A percentile compares a stretch with the other conserved stretches of the same genome.
Conservation (phyloP, 2,888 invertebrate genomes). For the Orchesellides sinensis region DNA sequence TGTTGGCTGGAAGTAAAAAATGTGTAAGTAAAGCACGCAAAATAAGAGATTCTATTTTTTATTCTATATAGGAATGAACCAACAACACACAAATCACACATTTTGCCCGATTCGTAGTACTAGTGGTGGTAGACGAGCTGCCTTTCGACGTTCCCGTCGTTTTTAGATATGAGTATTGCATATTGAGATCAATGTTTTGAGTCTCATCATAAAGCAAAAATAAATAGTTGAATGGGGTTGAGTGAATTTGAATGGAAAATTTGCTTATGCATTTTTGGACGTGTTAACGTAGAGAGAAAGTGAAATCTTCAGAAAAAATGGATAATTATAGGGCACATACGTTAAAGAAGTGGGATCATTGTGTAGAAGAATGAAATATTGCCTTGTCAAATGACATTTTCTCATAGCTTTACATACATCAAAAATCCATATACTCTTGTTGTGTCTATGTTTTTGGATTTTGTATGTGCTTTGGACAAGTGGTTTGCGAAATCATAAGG, state of each 20-base stretch:
- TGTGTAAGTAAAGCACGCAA: slow-evolving; percentile 35
- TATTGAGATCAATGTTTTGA: slow-evolving; percentile 22
- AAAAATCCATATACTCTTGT: not conserved
- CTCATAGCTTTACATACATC: not conserved
- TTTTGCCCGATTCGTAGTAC: slow-evolving; percentile 37
- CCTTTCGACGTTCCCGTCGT: slow-evolving; percentile 42
- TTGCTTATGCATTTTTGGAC: too few relatives aligned
- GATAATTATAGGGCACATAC: not conserved
- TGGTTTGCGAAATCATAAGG: slow-evolving; percentile 21
- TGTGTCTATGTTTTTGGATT: not conserved
- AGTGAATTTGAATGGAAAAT: too few relatives aligned
- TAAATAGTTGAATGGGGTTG: slow-evolving; percentile 15
- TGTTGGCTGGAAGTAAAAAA: slow-evolving; percentile 43
- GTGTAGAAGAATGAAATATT: slow-evolving; percentile 1
- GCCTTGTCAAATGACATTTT: slow-evolving; percentile 22
- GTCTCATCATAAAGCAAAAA: not conserved
- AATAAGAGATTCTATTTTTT: slow-evolving; percentile 17
- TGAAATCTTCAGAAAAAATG: too few relatives aligned
- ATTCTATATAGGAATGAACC: slow-evolving; percentile 26
- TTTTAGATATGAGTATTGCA: slow-evolving; percentile 12
- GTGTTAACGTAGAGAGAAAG: not conserved
- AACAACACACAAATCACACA: slow-evolving; percentile 46
- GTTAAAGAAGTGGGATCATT: not conserved
- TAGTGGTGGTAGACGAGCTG: slow-evolving; percentile 34
- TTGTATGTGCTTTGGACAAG: slow-evolving; percentile 3